Conservation (phyloP, 2,888 invertebrate genomes). For the Strigamia crassipes region DNA sequence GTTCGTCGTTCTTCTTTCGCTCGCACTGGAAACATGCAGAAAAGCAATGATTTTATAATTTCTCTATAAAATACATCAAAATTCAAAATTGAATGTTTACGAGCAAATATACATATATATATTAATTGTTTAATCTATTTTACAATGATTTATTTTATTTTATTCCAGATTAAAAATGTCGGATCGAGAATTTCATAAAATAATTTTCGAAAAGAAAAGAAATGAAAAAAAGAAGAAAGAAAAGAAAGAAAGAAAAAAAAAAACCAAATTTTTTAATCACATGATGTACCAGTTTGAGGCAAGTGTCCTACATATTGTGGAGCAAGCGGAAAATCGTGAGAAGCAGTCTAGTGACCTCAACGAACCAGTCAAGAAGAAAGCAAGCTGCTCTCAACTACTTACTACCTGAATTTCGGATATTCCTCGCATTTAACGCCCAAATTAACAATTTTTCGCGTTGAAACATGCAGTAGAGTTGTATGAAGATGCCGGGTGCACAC, state of each 20-base stretch:
- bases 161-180: too few relatives aligned
- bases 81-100: too few relatives aligned
- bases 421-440: neutral
- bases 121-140: too few relatives aligned
- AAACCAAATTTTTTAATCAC: neutral
- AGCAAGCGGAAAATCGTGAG: constrained; percentile 33
- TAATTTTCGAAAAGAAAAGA: too few relatives aligned
- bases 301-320: neutral
- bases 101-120: too few relatives aligned
- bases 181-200: too few relatives aligned
- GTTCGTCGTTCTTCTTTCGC: neutral
- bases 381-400: neutral
- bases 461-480: neutral
- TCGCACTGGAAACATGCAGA: neutral
- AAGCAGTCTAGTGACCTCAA: constrained; percentile 23
- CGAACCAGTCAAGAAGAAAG: constrained; percentile 23
- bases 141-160: too few relatives aligned
- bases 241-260: neutral
- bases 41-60: too few relatives aligned
- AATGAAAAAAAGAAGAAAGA: neutral
- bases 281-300: constrained; percentile 24
- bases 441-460: neutral
- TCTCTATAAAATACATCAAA: too few relatives aligned
- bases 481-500: neutral
- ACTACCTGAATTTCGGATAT: neutral